Base-by-base conservation (phyloP, 2,888 invertebrate species). In the Rutpela maculata region DNA sequence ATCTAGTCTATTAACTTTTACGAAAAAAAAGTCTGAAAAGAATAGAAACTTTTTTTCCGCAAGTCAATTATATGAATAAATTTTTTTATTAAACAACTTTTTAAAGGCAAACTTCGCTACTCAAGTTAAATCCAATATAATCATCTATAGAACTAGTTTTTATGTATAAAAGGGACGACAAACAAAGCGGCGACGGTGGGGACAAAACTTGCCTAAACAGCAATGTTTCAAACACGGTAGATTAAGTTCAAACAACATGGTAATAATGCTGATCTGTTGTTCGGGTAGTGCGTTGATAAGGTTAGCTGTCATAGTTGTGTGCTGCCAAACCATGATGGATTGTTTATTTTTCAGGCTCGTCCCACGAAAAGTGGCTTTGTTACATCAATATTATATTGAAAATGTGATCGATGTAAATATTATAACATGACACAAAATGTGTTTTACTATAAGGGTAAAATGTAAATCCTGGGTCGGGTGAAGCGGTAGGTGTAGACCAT, bases 201-300 rank as follows among this genome's bases (percentile, higher is more conserved):
- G 17, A 63, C 62, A 63, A 35, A 35, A 63, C 35, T 31, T 35
- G 62, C 31, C n/a, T 17, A 35, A 35, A 15, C 17, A 35, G n/a
- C 62, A 63, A 35, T 35, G 62, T 63, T 17, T 26, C 35, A 17
- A 31, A 35, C 50, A 50, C 50, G 50, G 50, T 50, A 50, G n/a
- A 63, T 63, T 35, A 35, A 63, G 62, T 63, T 35, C 62, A 17
- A 31, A 35, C 62, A 63, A 63, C 31, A 35, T 31, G 35, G 35
- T 63, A 63, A 63, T 63, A 31, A 63, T 17, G 35, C 62, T 12
- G 62, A 63, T 35, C 62, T 63, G 62, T 62, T 63, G 31, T 63
- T 35, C 62, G 62, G 17, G 31, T 31, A 26, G 11, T 60, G n/a
- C 31, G 31, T 22, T 63, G 50, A 63, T 31, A 31, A 17, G 62